Base-by-base conservation (phyloP, 2,797 vertebrate genomes). In the Gobio occitaniae region DNA sequence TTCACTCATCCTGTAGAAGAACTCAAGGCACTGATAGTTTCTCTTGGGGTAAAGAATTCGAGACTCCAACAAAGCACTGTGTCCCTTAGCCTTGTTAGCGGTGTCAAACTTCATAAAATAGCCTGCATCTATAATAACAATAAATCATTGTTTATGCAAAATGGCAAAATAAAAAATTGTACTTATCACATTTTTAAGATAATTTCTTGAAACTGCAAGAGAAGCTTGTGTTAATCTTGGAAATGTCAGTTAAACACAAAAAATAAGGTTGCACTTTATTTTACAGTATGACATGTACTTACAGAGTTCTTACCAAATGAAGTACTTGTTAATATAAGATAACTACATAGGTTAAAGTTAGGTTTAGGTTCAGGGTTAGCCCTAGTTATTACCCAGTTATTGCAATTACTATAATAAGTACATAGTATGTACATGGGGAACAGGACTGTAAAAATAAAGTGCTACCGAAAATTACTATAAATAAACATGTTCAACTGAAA, bases 1-100 rank as follows among this genome's bases (percentile, higher is more conserved):
- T 88, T 97, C 96, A 0, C 92, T 95, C 92, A 95, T 96, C 91
- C 91, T 97, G 21, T 97, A 98, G 93, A 97, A 98, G 90, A 98
- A 97, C 89, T 98, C 95, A 76, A 98, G 94, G 70, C 97, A 99
- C 89, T 98, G 97, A 54, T 96, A 90, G 6, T 88, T 93, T 89
- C 95, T 96, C 86, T 93, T 96, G 1, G 97, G 97, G 70, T 96
- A 97, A 32, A 98, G 95, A 87, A 98, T 96, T 16, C 96, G 94
- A 4, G 97, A 98, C 91, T 98, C 97, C 59, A 99, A 90, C 82
- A 96, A 1, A 25, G 96, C 96, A 3, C 92, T 95, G 77, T 89
- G 92, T 32, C 93, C 94, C 7, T 3, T 75, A 0, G 0, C 3
- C 16, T 95, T 95, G 0, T 85, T 86, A 6, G 89, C 92, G 0